Base-by-base conservation (phyloP, 2,888 invertebrate genomes). In the Teleogryllus oceanicus region DNA sequence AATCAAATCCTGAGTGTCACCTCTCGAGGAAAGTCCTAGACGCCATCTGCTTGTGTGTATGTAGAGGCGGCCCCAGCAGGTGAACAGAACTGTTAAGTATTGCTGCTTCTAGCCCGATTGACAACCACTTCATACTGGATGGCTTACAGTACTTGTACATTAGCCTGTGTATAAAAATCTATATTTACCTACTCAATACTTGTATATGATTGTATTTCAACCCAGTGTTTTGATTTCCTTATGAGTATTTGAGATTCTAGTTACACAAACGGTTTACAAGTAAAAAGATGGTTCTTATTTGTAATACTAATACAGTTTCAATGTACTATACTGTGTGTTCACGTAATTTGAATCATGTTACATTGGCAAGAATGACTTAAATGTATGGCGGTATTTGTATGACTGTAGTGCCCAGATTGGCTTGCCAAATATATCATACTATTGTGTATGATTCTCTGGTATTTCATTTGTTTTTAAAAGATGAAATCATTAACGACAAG, bases 41-140 rank as follows among this genome's bases (percentile, higher is more conserved):
- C 62, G 16, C 62, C 62, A 62, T 62, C 62, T 62, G 62, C 62
- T 62, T 62, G 62, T 62, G 16, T 62, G 62, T 18, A 16, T 12
- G 62, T 62, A 62, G 13, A 62, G 62, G 62, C 4, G 62, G 62
- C 13, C 62, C 62, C 62, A 62, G 62, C 62, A 18, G 62, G 62
- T 62, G 62, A 62, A 62, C 62, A 62, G 62, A 62, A 62, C 62
- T 62, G 62, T 62, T 62, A n/a, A 62, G 62, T 62, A n/a, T 62
- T 62, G 62, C 62, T 62, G 62, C 62, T 62, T 62, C 13, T 62
- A 62, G 62, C 62, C 62, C 16, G 62, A 62, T 62, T 62, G 62
- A 62, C 62, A 62, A 62, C 62, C 62, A 62, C n/a, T 62, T 62
- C 13, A 62, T 62, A 62, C n/a, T 62, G 62, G 62, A 62, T 62